Conservation (phyloP, 1,140 invertebrate species). For the Scaptomyza pallida region DNA sequence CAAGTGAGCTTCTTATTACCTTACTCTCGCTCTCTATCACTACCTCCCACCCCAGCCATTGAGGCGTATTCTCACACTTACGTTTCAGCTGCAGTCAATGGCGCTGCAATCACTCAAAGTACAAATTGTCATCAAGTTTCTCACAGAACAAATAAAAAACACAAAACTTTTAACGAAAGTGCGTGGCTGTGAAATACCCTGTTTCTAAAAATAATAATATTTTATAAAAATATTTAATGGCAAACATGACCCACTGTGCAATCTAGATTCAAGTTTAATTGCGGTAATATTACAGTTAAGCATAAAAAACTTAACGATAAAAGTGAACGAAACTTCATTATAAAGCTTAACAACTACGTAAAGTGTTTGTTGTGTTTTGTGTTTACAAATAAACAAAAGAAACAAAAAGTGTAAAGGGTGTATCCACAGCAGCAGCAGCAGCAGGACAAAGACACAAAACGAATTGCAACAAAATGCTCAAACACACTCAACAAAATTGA, state of each 20-base stretch:
- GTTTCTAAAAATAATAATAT: too few relatives aligned
- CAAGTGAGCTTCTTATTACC: conserved; percentile 34
- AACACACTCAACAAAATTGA: conserved; percentile 80
- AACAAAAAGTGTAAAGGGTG: neutral
- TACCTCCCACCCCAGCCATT: neutral
- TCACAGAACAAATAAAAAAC: conserved; percentile 22
- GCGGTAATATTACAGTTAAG: too few relatives aligned
- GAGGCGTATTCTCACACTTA: neutral
- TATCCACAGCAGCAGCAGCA: too few relatives aligned
- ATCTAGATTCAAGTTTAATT: too few relatives aligned
- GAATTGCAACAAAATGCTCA: conserved; percentile 80
- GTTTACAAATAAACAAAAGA: too few relatives aligned
- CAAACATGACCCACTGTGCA: too few relatives aligned
- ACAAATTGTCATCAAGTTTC: conserved; percentile 72
- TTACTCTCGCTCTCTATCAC: neutral
- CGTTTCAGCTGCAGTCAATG: conserved; percentile 10
- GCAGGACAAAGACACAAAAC: conserved; percentile 56
- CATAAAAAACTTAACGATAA: too few relatives aligned
- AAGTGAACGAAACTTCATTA: too few relatives aligned
- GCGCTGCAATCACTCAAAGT: conserved; percentile 72
- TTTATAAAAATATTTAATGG: too few relatives aligned
- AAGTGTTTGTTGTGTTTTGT: neutral
- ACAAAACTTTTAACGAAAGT: neutral
- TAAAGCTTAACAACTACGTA: too few relatives aligned
- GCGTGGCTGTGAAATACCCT: conserved; percentile 9